A percentile compares a stretch with the other conserved stretches of the same genome.
These are phyloP conservation scores for Rhogogaster chlorosoma DNA, from an alignment of 2,888 invertebrate species.

Conservation along the genomic window DNA sequence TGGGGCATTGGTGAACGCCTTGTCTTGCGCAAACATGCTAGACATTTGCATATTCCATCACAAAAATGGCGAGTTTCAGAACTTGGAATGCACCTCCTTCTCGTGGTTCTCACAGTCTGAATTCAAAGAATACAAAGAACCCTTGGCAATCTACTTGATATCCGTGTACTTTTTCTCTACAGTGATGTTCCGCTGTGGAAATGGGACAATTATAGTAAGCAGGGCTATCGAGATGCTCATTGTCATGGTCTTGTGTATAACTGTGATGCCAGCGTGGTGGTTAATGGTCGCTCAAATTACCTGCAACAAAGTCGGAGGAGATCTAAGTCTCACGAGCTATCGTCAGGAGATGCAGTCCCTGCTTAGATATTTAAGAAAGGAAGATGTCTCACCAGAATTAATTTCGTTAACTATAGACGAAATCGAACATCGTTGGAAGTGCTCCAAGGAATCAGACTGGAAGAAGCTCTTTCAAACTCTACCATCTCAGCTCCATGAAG, in stretches of 20 bases:
- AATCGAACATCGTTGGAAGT: slow-evolving; percentile 41
- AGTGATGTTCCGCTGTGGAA: slow-evolving; percentile 35
- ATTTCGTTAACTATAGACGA: slow-evolving; percentile 30
- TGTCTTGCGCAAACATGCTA: slow-evolving; percentile 37
- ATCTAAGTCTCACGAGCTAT: slow-evolving; percentile 25
- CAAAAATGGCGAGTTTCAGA: background rate
- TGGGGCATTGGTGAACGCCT: slow-evolving; percentile 25
- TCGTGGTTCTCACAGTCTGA: slow-evolving; percentile 33
- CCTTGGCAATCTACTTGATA: slow-evolving; percentile 28
- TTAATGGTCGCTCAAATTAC: slow-evolving; percentile 37
- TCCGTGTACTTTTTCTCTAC: slow-evolving; percentile 27
- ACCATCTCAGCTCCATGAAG: slow-evolving; percentile 36
- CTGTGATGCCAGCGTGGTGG: slow-evolving; percentile 34
- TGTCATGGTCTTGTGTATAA: slow-evolving; percentile 18
- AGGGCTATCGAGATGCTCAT: slow-evolving; percentile 22
- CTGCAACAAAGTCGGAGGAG: slow-evolving; percentile 26
- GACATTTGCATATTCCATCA: slow-evolving; percentile 18
- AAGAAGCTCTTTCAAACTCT: slow-evolving; percentile 29
- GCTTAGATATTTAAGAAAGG: slow-evolving; percentile 29
- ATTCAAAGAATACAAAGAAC: slow-evolving; percentile 12
- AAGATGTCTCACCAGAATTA: slow-evolving; percentile 12
- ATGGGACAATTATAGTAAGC: background rate
- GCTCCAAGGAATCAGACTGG: slow-evolving; percentile 37
- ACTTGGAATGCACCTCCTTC: slow-evolving; percentile 10
- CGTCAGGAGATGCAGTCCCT: slow-evolving; percentile 38